These are phyloP conservation scores for Drosophila carrolli DNA, from an alignment of 1,140 invertebrate genomes.

Conservation along the genomic window DNA sequence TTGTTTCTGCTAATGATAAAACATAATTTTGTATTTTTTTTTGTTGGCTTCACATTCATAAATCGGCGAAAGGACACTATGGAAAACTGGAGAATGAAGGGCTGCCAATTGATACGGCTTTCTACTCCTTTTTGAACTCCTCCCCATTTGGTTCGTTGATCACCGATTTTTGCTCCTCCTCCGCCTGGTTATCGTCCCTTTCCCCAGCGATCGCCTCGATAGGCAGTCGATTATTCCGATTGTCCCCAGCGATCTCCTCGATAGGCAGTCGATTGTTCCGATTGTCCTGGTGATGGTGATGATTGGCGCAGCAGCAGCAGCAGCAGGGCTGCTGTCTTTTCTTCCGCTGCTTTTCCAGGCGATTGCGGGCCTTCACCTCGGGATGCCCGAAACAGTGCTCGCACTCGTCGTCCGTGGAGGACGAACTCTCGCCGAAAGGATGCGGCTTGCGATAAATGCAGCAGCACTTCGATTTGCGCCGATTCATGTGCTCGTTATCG, in stretches of 20 bases:
- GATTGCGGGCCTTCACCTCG: constrained; percentile 87
- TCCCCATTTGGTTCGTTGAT: too few relatives aligned
- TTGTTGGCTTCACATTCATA: too few relatives aligned
- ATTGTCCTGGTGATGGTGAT: not conserved
- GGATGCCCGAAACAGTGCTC: constrained; percentile 94
- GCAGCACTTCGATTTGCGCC: constrained; percentile 97
- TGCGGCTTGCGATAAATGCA: constrained; percentile 94
- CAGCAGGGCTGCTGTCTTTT: not conserved
- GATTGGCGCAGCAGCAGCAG: not conserved
- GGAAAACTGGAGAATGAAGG: too few relatives aligned
- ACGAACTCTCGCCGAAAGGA: constrained; percentile 92
- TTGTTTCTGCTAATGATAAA: not conserved
- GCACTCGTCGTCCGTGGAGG: constrained; percentile 91
- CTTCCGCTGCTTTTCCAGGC: constrained; percentile 31
- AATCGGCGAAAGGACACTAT: too few relatives aligned
- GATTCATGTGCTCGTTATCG: constrained; percentile 96
- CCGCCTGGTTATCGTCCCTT: not conserved
- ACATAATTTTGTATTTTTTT: not conserved
- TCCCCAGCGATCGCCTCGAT: not conserved
- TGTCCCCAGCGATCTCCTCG: not conserved
- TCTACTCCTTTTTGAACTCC: not conserved
- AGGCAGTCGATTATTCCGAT: not conserved
- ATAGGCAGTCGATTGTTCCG: not conserved
- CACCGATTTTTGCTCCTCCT: not conserved
- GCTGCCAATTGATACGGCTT: not conserved